Conservation (phyloP, 2,797 vertebrate species). For the Crax fasciolata region DNA sequence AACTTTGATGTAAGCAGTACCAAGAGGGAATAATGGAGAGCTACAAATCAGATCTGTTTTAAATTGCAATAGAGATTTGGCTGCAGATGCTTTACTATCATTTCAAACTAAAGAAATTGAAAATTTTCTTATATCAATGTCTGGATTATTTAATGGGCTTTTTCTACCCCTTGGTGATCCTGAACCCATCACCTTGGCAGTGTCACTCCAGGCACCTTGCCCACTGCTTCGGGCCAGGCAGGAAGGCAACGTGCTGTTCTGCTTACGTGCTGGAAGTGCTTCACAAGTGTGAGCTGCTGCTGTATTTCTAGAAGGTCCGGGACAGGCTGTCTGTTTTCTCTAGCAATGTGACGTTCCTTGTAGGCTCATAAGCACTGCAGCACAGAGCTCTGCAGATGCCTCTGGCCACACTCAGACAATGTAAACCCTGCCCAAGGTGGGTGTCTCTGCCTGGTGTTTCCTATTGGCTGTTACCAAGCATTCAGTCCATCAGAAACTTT, state of each 20-base stretch:
- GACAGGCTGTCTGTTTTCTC: not conserved
- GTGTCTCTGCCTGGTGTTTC: conserved; percentile 54
- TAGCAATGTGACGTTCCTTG: rapidly evolving
- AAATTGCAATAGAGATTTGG: not conserved
- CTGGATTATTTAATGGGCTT: not conserved
- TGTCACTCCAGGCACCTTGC: not conserved
- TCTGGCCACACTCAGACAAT: not conserved
- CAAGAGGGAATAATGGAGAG: not conserved
- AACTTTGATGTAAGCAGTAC: not conserved
- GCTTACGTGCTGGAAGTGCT: not conserved
- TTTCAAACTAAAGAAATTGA: not conserved
- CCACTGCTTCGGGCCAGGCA: not conserved
- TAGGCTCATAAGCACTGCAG: not conserved
- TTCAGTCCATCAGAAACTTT: conserved; percentile 34
- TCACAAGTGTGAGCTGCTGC: not conserved
- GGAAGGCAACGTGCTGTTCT: not conserved
- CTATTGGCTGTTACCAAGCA: conserved; percentile 23
- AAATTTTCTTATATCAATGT: not conserved
- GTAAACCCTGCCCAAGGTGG: conserved; percentile 42
- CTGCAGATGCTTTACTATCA: not conserved
- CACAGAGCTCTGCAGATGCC: not conserved
- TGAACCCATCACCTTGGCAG: not conserved
- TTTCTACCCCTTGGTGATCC: not conserved
- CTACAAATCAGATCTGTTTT: not conserved
- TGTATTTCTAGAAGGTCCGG: not conserved